Evolutionary conservation across 1,140 invertebrate species (phyloP), one percentile per base, ranked within the genome.

Genomic region (Drosophila obscura): DNA sequence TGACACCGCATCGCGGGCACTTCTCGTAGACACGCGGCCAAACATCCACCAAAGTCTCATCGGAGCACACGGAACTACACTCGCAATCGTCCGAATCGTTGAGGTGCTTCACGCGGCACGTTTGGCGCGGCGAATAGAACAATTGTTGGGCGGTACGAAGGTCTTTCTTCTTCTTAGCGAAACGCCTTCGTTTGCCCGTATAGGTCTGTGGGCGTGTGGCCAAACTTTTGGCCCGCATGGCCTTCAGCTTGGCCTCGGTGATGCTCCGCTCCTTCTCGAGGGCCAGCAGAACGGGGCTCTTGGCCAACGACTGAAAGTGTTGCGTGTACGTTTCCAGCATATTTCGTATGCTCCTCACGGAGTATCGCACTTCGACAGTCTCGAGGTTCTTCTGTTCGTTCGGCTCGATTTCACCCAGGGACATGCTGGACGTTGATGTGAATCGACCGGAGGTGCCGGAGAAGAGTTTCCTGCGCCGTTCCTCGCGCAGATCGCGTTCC

Each of bases 101-200:
- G 1, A 53, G 31, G n/a, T 49, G 39, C 39, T 39, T 35, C 26
- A 53, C 48, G 4, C 81, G 82, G 11, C 55, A 46, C 0, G 81
- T 84, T 9, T 50, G 61, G 0, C 68, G 53, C 2, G 81, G 81
- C 8, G 48, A 1, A 44, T 84, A 81, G 26, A 35, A 87, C 6
- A 87, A 39, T 1, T 50, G 15, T 5, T 61, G 13, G 2, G 41
- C 22, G n/a, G 26, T 11, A 13, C 48, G 35, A 0, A 53, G 11
- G 0, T 2, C 0, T 6, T 3, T 19, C 5, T 5, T 2, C 6
- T 11, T 28, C n/a, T 19, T 26, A 4, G 16, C n/a, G 2, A 15
- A 0, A 1, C 11, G 3, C 1, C 1, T 9, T 35, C 6, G 8
- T 2, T 4, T 19, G 11, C n/a, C 6, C 16, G 1, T 4, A 5